Conservation (phyloP, 2,888 invertebrate species). For the Nomada flava region DNA sequence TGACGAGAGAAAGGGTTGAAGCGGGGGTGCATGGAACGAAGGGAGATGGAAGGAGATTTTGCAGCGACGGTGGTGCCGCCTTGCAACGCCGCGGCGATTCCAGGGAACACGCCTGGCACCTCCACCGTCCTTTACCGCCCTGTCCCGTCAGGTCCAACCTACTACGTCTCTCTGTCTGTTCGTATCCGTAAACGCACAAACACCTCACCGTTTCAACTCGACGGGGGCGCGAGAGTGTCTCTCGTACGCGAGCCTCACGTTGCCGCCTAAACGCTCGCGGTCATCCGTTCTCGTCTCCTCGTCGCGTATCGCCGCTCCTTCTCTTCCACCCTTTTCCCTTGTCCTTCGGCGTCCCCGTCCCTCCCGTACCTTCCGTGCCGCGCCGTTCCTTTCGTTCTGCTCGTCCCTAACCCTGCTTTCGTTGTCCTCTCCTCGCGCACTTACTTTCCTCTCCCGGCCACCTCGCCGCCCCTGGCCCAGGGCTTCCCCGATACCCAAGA, state of each 20-base stretch:
- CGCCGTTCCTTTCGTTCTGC: conserved; percentile 38
- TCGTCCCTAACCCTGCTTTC: conserved; percentile 4
- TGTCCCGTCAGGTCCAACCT: conserved; percentile 54
- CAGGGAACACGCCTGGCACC: conserved; percentile 58
- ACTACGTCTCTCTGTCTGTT: conserved; percentile 46
- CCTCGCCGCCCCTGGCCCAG: neutral
- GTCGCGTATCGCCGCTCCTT: neutral
- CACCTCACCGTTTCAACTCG: conserved; percentile 39
- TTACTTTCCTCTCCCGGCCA: neutral
- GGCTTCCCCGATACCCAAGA: conserved; percentile 54
- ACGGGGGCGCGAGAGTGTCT: conserved; percentile 26
- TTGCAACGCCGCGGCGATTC: conserved; percentile 71
- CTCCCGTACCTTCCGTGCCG: neutral
- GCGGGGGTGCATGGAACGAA: conserved; percentile 26
- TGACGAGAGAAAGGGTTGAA: neutral
- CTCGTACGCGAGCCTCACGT: conserved; percentile 38
- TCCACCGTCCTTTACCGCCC: conserved; percentile 68
- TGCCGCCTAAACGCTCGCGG: conserved; percentile 45
- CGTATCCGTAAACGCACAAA: conserved; percentile 53
- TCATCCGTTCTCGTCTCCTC: neutral
- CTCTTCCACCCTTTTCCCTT: neutral
- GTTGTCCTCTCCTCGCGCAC: neutral
- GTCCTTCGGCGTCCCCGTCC: conserved; percentile 18
- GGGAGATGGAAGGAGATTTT: conserved; percentile 46
- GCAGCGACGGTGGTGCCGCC: conserved; percentile 66